Evolutionary conservation across 2,797 vertebrate genomes (phyloP), one percentile per base, ranked within the genome.

Genomic region (Tapirus indicus): DNA sequence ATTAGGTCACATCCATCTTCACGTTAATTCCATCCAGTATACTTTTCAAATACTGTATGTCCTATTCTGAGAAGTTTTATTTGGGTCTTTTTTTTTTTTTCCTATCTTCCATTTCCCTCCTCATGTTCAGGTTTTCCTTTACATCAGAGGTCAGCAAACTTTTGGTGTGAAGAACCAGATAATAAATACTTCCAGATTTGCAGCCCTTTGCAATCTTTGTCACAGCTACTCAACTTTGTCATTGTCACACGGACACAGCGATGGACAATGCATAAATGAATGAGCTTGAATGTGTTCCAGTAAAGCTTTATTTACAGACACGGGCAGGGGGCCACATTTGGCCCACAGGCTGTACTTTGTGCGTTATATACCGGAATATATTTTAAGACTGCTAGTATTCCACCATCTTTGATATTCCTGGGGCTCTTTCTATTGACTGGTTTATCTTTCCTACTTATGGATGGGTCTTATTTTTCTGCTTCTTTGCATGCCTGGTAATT

Each of bases 281-380:
- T 17, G 44, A 41, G 23, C 16, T 82, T 77, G 20, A 18, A 71
- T 68, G 16, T 75, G 77, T 89, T 94, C 38, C 58, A 71, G n/a
- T 75, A 84, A 75, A 83, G 72, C 38, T 92, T 92, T 83, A 38
- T 74, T 79, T 79, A n/a, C 52, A 87, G 66, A 90, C 77, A 62
- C 0, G 32, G 6, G 18, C 58, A 52, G 38, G 29, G 23, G 77
- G 27, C 21, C 54, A 72, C 20, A 27, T 80, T 71, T 69, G 69
- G 13, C 62, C 80, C 3, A 9, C 20, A 86, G 62, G 62, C 41
- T 47, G 4, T 90, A 78, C 52, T 60, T 69, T 41, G n/a, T 72
- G 74, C 32, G 79, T 86, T 79, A 80, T 74, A 29, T 32, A 47
- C 7, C 2, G 72, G 75, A 64, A 52, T 23, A 64, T 74, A 52